Base-by-base conservation (phyloP, 1,140 invertebrate species). In the Papilio polytes region DNA sequence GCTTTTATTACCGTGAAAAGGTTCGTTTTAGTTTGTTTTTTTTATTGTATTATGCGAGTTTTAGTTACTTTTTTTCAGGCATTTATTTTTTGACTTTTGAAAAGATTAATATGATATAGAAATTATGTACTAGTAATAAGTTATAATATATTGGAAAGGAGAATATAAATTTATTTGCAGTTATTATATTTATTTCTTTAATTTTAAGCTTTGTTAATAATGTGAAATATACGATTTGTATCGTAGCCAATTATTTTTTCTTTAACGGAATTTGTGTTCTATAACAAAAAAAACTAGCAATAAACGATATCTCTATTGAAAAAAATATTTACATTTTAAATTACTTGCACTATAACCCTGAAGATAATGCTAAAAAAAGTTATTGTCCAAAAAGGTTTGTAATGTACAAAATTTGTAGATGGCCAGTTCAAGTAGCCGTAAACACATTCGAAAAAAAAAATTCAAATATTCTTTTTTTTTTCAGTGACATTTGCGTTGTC, bases 401-500 rank as follows among this genome's bases (percentile, higher is more conserved):
- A 26, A 63, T 63, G 59, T 1, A 63, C n/a, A 63, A 63, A 18
- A 63, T 26, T 63, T 22, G 20, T 63, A 63, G 22, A 10, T 70
- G 63, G 63, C 63, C 26, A 70, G 63, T 70, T 31, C 7, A 63
- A 63, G 6, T 41, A 63, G 22, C 56, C 63, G 13, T 66, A 66
- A 66, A 15, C 12, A 10, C 8, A 15, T 66, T 66, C 12, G 31
- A 66, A 63, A 66, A 66, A 66, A 66, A 66, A 22, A 4, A 15
- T 76, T 18, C 44, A 1, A 10, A 22, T 77, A 41, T 74, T 51
- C 26, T 63, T 79, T 81, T 78, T 78, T 73, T 80, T 92, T 92
- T 77, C 86, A 92, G 90, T 91, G 13, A 79, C 81, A 12, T 90
- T 87, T 66, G 80, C 85, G 31, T 20, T 89, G 44, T 92, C 91